These are phyloP conservation scores for Mustela lutreola DNA, from an alignment of 2,113 vertebrate species.

Conservation along the genomic window DNA sequence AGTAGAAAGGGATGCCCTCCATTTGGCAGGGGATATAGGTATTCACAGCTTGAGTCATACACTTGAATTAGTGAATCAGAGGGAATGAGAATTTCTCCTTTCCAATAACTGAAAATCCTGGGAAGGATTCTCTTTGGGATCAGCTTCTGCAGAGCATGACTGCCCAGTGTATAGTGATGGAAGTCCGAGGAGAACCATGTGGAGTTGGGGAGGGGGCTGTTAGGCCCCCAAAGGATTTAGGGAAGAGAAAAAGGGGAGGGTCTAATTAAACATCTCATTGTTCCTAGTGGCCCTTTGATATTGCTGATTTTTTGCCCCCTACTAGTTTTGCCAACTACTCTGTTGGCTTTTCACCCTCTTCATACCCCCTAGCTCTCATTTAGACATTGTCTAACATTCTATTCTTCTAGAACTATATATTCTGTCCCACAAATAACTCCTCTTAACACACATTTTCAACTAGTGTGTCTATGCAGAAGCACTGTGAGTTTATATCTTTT, in stretches of 20 bases:
- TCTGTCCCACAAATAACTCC: neutral
- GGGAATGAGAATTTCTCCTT: neutral
- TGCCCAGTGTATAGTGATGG: neutral
- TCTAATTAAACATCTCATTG: neutral
- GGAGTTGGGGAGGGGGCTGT: no score
- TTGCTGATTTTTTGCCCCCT: neutral
- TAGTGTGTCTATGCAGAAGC: neutral
- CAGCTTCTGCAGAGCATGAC: neutral
- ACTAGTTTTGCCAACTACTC: neutral
- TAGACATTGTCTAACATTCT: neutral
- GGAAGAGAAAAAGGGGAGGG: neutral
- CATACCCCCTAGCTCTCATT: neutral
- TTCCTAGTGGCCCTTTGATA: neutral
- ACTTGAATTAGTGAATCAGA: neutral
- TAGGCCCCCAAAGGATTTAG: neutral
- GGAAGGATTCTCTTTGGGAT: neutral
- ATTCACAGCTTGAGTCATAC: neutral
- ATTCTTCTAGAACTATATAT: neutral
- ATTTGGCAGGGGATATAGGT: neutral
- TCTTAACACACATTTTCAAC: neutral
- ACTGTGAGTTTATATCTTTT: neutral
- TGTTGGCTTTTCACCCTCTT: neutral
- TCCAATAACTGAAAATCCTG: neutral
- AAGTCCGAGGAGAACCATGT: neutral
- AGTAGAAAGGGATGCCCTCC: neutral